Base-by-base conservation (phyloP, 2,888 invertebrate genomes). In the Drosophila birchii region DNA sequence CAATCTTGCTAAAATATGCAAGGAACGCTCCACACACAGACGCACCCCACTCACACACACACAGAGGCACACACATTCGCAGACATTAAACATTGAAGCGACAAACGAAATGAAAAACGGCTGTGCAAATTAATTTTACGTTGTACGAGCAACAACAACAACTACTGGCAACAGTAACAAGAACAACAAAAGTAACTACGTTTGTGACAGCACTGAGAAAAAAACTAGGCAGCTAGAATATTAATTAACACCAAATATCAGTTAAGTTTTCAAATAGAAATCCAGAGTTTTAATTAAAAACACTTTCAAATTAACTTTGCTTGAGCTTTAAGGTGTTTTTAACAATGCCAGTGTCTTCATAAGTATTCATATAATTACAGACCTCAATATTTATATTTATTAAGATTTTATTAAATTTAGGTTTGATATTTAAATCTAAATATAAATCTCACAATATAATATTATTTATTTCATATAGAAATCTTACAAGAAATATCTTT, bases 1-100 rank as follows among this genome's bases (percentile, higher is more conserved):
- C 82, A 87, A 85, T 81, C 70, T 76, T 76, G 75, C 78, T 85
- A 76, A 85, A 87, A 84, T 84, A 85, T 87, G 85, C 88, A 81
- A 85, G 72, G 82, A 80, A 84, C 86, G 86, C 80, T 76, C 73
- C 73, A 55, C 78, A 72, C 56, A 75, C 58, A 72, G 57, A 63
- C 34, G 49, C 56, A 64, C 47, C n/a, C 29, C 29, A 1, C 59
- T 56, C 41, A 55, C 59, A 58, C 58, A 49, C 45, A 56, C 41
- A 38, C 60, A 1, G 16, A 23, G 7, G 0, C 32, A 49, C 49
- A 38, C 56, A 58, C 57, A 53, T 56, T 47, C 62, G 72, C 60
- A 80, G 74, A 76, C 80, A 86, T 68, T 80, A 83, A 76, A 78
- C 85, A 84, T 61, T 78, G 68, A 56, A 75, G 79, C 74, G 79